Evolutionary conservation across 2,113 vertebrate species (phyloP).

Genomic region (Merops nubicus): DNA sequence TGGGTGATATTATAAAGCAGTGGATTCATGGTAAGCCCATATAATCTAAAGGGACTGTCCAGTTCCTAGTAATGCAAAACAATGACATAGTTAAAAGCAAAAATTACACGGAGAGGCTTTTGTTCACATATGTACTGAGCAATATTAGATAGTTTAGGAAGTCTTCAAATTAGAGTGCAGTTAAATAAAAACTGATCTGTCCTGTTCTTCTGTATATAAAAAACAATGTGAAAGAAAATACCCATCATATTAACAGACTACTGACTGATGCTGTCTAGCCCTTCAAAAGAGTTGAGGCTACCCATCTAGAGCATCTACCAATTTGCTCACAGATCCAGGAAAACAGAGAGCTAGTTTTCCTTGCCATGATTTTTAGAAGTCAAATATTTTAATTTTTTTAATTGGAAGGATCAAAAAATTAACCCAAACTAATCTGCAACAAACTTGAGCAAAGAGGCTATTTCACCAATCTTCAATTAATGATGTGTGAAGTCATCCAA

Average conservation of each 20-base stretch:
- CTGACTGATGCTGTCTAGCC: background rate
- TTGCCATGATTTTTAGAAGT: background rate
- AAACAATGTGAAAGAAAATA: background rate
- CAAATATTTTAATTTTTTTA: background rate
- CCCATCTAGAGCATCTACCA: background rate
- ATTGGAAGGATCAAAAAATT: background rate
- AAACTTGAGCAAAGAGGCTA: background rate
- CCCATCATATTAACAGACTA: background rate
- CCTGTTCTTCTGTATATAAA: background rate
- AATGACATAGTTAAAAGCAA: background rate
- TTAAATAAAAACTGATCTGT: background rate
- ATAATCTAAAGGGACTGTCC: conserved; percentile 93
- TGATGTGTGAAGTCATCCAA: background rate
- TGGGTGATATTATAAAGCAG: conserved; percentile 99
- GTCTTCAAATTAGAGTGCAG: background rate
- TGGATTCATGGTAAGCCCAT: conserved; percentile 97
- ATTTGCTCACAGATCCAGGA: background rate
- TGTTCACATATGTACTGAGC: background rate
- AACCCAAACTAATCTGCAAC: background rate
- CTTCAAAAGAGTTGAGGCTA: background rate
- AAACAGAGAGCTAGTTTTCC: background rate
- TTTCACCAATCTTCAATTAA: background rate
- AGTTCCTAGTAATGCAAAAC: conserved; percentile 82
- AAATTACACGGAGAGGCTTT: background rate
- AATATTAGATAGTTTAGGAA: background rate